Conservation (phyloP, 2,888 invertebrate genomes). For the Syrista parreyssii region DNA sequence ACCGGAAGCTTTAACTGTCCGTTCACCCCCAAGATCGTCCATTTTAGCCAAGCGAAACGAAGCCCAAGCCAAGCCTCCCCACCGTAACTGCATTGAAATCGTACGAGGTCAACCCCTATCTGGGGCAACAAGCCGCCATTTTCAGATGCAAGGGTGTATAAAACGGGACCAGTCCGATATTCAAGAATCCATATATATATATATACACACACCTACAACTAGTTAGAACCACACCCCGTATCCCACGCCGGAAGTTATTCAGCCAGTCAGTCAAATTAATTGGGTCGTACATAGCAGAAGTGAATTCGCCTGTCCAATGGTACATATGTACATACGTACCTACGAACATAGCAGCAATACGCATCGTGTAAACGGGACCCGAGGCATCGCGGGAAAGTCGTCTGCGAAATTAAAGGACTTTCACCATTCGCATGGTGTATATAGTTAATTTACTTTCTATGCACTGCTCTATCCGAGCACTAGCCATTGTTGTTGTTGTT, state of each 20-base stretch:
- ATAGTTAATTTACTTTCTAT: conserved; percentile 50
- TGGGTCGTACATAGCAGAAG: not conserved
- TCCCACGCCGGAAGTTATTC: not conserved
- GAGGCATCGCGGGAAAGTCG: not conserved
- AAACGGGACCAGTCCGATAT: not conserved
- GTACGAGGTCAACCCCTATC: not conserved
- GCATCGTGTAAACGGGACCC: not conserved
- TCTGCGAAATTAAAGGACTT: conserved; percentile 40
- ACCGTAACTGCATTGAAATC: not conserved
- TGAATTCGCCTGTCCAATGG: not conserved
- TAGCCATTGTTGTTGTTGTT: not conserved
- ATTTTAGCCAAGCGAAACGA: not conserved
- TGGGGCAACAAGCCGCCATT: not conserved
- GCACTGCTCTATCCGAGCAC: too few relatives aligned
- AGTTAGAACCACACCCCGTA: not conserved
- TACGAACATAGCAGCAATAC: not conserved
- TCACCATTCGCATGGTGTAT: conserved; percentile 37
- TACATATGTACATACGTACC: too few relatives aligned
- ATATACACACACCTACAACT: not conserved
- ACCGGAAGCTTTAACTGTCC: not conserved
- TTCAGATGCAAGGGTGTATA: not conserved
- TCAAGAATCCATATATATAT: not conserved
- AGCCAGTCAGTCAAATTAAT: not conserved
- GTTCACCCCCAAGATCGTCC: not conserved
- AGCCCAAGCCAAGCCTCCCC: not conserved